A percentile compares a stretch with the other conserved stretches of the same genome.
Conservation (phyloP, 2,797 vertebrate genomes). For the Sebastes taczanowskii region DNA sequence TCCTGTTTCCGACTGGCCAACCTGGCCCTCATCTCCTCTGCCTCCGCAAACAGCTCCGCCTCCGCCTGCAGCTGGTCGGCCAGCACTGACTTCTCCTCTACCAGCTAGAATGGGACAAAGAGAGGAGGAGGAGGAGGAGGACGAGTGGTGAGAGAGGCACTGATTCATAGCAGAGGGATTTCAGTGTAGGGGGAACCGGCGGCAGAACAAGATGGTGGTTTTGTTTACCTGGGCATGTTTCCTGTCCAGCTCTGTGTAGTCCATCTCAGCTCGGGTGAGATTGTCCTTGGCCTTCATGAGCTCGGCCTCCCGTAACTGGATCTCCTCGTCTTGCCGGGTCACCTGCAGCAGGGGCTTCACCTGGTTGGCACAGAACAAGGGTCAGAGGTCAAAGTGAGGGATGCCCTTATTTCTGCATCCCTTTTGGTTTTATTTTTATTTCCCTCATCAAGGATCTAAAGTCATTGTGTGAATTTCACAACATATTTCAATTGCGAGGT, state of each 20-base stretch:
- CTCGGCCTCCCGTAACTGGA: constrained; percentile 86
- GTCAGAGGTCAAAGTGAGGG: constrained; percentile 6
- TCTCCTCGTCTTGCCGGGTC: constrained; percentile 92
- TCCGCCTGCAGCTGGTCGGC: constrained; percentile 91
- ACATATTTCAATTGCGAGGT: not conserved
- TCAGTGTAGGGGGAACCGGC: not conserved
- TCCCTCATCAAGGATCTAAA: not conserved
- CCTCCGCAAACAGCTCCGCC: constrained; percentile 91
- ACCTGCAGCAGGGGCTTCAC: constrained; percentile 94
- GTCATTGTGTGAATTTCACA: not conserved
- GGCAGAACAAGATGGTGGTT: not conserved
- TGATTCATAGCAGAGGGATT: not conserved
- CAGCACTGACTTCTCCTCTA: constrained; percentile 88
- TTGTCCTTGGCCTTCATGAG: constrained; percentile 89
- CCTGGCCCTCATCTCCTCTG: constrained; percentile 88
- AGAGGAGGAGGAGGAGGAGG: not conserved
- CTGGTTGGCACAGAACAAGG: constrained; percentile 64
- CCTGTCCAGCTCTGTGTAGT: constrained; percentile 84
- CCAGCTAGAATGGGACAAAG: constrained; percentile 71
- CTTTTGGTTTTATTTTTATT: not conserved
- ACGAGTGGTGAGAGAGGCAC: not conserved
- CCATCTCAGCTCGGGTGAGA: constrained; percentile 82
- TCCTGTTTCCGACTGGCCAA: constrained; percentile 90
- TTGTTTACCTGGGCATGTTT: constrained; percentile 86
- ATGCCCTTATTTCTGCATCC: not conserved